Evolutionary conservation across 2,113 vertebrate species (phyloP).

Genomic region (Erythrolamprus reginae): DNA sequence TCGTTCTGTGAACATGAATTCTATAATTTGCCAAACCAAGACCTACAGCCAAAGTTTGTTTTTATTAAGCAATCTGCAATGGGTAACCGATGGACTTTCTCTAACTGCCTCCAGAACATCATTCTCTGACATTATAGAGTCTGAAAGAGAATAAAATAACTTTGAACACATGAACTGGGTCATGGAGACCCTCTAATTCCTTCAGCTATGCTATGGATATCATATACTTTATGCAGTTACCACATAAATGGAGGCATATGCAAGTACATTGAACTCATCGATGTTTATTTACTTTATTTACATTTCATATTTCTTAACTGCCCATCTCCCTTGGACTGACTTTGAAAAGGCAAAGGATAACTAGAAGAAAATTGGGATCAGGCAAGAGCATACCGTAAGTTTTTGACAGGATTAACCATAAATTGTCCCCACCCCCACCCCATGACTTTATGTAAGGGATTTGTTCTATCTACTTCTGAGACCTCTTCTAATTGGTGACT

Average conservation of each 20-base stretch:
- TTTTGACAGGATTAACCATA: conserved; percentile 42
- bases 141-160: accelerated
- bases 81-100: conserved; percentile 48
- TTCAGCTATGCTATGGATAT: background rate
- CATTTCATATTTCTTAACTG: background rate
- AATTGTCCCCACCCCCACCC: conserved; percentile 47
- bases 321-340: background rate
- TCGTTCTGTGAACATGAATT: conserved; percentile 70
- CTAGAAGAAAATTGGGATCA: conserved; percentile 56
- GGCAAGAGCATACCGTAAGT: conserved; percentile 32
- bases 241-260: conserved; percentile 20
- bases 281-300: conserved; percentile 7
- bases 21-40: conserved; percentile 68
- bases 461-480: background rate
- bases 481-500: background rate
- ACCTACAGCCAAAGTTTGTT: conserved; percentile 64
- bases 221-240: conserved; percentile 54
- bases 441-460: background rate
- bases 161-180: conserved; percentile 11
- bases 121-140: conserved; percentile 27
- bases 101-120: conserved; percentile 37
- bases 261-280: conserved; percentile 52
- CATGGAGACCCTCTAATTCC: conserved; percentile 19
- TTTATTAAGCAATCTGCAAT: conserved; percentile 64
- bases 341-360: conserved; percentile 44